A percentile compares a stretch with the other conserved stretches of the same genome.
phyloP scores from a whole-genome alignment of 2,113 vertebrate species.

The Apodemus sylvaticus region DNA sequence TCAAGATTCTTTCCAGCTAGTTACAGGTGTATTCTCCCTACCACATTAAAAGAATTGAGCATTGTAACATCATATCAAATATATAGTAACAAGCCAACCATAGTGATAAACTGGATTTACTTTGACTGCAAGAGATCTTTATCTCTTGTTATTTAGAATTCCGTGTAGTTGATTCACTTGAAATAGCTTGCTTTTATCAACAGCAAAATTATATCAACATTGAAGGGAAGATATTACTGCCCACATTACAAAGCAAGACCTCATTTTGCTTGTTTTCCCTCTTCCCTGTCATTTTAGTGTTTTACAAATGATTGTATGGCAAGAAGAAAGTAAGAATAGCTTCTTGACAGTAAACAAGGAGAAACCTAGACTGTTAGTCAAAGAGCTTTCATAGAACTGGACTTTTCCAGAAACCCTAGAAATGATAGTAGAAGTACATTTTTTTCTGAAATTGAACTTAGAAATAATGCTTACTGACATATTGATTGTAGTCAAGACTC shows the following conservation, averaged over 20 bases:
- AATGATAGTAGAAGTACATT: background rate
- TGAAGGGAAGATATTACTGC: background rate
- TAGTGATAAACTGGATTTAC: background rate
- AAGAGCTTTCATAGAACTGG: background rate
- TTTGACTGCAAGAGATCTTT: background rate
- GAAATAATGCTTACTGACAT: background rate
- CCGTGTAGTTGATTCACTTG: background rate
- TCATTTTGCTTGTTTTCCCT: background rate
- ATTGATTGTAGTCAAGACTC: background rate
- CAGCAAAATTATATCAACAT: background rate
- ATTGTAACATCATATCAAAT: background rate
- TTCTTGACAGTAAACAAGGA: background rate
- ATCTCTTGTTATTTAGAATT: background rate
- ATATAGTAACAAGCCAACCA: background rate
- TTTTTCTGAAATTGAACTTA: background rate
- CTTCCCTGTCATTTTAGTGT: background rate
- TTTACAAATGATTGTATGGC: rapidly evolving
- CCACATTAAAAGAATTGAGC: background rate
- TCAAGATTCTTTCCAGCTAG: background rate
- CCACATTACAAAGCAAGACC: background rate
- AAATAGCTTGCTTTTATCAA: background rate
- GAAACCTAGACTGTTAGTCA: background rate
- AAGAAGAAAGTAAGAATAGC: background rate
- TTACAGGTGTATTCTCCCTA: background rate
- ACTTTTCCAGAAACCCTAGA: background rate